phyloP scores from a whole-genome alignment of 2,113 vertebrate species.

The Mobula hypostoma region DNA sequence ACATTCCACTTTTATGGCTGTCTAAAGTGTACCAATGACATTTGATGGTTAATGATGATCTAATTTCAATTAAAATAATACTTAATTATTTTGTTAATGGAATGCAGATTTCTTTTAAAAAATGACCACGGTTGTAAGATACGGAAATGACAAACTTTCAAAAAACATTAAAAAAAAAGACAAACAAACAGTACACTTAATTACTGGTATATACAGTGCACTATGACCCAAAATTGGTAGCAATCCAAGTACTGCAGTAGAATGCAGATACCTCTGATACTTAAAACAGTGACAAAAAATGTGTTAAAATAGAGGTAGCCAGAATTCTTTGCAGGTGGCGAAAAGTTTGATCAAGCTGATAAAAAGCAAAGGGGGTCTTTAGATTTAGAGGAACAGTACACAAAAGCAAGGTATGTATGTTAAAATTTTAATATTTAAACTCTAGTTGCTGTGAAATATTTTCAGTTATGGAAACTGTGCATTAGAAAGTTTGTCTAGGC shows the following conservation, averaged over 20 bases:
- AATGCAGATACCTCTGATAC: not conserved
- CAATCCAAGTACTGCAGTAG: not conserved
- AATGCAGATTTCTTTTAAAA: not conserved
- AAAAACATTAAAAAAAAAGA: no score
- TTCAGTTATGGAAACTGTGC: not conserved
- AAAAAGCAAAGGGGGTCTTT: not conserved
- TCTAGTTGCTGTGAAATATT: not conserved
- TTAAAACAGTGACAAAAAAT: slow-evolving; percentile 25
- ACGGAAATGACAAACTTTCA: not conserved
- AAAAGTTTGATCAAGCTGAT: not conserved
- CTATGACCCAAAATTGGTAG: not conserved
- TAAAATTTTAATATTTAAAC: not conserved
- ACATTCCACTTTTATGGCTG: no score
- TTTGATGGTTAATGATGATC: not conserved
- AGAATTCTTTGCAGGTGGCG: not conserved
- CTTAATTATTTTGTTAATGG: not conserved
- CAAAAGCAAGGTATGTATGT: not conserved
- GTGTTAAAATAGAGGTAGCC: not conserved
- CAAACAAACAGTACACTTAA: not conserved
- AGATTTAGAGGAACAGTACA: not conserved
- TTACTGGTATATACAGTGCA: not conserved
- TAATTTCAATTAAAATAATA: not conserved
- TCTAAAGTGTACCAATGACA: not conserved
- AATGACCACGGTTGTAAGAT: not conserved
- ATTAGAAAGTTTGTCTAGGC: not conserved